Evolutionary conservation across 2,113 vertebrate genomes (phyloP).

Genomic region (Electrona antarctica): DNA sequence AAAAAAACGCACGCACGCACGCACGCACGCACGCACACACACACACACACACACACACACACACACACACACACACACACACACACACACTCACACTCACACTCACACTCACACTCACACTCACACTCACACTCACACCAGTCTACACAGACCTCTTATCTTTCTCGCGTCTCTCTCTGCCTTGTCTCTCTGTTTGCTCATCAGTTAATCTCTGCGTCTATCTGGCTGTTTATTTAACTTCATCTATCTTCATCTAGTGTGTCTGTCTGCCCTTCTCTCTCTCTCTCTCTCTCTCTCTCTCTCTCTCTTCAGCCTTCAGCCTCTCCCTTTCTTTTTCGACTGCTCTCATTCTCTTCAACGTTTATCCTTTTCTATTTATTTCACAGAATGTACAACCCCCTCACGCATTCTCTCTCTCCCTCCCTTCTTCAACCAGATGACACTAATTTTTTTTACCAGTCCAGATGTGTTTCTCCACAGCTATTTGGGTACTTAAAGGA

Average conservation of each 20-base stretch:
- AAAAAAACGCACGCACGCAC: too few species aligned
- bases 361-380: slow-evolving; percentile 7
- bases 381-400: not conserved
- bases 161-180: slow-evolving; percentile 2
- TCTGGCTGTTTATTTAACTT: slow-evolving; percentile 24
- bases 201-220: slow-evolving; percentile 20
- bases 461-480: slow-evolving; percentile 5
- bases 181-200: slow-evolving; percentile 8
- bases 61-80: not conserved
- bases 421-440: slow-evolving; percentile 1
- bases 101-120: too few species aligned
- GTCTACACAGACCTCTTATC: slow-evolving; percentile 27
- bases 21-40: not conserved
- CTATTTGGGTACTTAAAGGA: too few species aligned
- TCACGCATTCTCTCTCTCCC: not conserved
- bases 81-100: too few species aligned
- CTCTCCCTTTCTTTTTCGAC: not conserved
- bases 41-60: not conserved
- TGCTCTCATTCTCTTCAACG: too few species aligned
- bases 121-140: not conserved
- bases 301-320: not conserved
- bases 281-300: not conserved
- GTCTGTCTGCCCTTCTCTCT: not conserved
- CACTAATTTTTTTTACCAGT: not conserved
- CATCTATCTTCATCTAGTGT: too few species aligned